Evolutionary conservation across 2,113 vertebrate genomes (phyloP).

Genomic region (Cricetomys ansorgei): DNA sequence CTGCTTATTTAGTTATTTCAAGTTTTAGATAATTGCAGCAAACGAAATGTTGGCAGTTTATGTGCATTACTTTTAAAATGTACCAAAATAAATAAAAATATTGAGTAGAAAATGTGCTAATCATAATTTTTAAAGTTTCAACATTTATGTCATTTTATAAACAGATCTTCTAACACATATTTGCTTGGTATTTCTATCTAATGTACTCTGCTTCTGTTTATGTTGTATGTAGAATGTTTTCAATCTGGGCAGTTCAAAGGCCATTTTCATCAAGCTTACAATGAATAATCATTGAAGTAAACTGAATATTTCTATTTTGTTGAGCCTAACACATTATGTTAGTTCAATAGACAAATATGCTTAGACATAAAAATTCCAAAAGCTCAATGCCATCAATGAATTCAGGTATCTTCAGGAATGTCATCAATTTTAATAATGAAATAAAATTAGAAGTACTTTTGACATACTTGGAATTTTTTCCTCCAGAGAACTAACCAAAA

Average conservation of each 20-base stretch:
- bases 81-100: conserved; percentile 57
- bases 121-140: conserved; percentile 54
- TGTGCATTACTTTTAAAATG: not conserved
- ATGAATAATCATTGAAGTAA: conserved; percentile 40
- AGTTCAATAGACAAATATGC: conserved; percentile 63
- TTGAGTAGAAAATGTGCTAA: conserved; percentile 27
- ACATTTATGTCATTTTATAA: conserved; percentile 50
- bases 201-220: not conserved
- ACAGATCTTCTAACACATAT: not conserved
- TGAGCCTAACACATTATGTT: conserved; percentile 49
- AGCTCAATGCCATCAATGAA: conserved; percentile 30
- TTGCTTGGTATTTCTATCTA: conserved; percentile 28
- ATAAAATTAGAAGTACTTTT: conserved; percentile 62
- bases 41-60: conserved; percentile 34
- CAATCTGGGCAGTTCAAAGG: conserved; percentile 81
- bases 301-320: conserved; percentile 60
- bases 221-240: conserved; percentile 71
- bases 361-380: conserved; percentile 59
- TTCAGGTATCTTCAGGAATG: conserved; percentile 26
- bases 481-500: conserved; percentile 66
- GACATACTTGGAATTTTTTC: conserved; percentile 64
- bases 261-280: conserved; percentile 75
- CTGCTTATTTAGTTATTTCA: conserved; percentile 23
- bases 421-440: conserved; percentile 62
- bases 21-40: not conserved